These are phyloP conservation scores for Suillia variegata DNA, from an alignment of 2,888 invertebrate species.

Conservation along the genomic window DNA sequence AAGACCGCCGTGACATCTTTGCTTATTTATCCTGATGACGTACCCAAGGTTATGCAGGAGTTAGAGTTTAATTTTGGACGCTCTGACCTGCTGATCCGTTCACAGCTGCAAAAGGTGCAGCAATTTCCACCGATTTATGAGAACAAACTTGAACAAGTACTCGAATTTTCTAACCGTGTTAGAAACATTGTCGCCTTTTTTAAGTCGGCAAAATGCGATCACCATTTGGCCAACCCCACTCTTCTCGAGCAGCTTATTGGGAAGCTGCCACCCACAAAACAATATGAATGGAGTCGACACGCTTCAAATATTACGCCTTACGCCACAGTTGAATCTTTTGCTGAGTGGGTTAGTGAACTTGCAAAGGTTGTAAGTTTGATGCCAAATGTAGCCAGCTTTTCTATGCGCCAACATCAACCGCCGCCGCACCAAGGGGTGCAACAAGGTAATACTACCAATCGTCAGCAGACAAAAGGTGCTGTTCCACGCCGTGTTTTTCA, in stretches of 20 bases:
- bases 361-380: neutral
- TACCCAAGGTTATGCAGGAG: no score
- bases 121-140: no score
- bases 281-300: neutral
- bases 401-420: neutral
- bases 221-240: neutral
- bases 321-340: neutral
- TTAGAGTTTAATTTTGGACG: no score
- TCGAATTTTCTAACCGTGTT: no score
- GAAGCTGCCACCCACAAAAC: neutral
- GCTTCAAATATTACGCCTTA: neutral
- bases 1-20: no score
- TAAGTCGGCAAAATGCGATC: no score
- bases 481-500: constrained; percentile 1
- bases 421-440: constrained; percentile 6
- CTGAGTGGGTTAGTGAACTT: neutral
- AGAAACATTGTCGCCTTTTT: no score
- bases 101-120: no score
- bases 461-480: neutral
- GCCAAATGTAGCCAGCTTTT: neutral
- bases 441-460: constrained; percentile 9
- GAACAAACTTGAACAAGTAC: no score
- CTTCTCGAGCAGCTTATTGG: no score
- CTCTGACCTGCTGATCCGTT: no score
- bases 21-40: no score